Evolutionary conservation across 2,888 invertebrate species (phyloP), one percentile per base, ranked within the genome.

Genomic region (Cartodere bifasciata): DNA sequence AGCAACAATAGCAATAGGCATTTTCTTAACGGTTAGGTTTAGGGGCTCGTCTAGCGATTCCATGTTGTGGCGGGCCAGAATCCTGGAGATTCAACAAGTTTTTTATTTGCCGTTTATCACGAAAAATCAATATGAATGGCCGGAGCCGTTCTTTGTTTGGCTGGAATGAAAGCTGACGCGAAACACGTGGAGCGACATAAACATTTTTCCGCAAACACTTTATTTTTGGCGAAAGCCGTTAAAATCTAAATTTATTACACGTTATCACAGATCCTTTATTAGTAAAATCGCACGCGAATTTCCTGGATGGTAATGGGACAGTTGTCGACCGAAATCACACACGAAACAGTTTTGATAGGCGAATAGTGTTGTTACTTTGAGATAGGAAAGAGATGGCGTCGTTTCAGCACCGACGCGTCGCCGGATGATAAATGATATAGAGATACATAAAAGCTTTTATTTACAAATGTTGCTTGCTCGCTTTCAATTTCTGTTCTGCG

Each of bases 1-100:
- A 11, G 66, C 64, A 22, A 68, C 67, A 32, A 68, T 63, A 26
- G 67, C 68, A 31, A 68, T 63, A 28, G 67, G 67, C 51, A 62
- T 59, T 48, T 64, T 65, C 43, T 59, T 61, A 39, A 64, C 52
- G 35, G 63, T 63, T 42, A 65, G 50, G 53, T 65, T 64, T 42
- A 65, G 47, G 17, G 65, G 65, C 43, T 65, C 65, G 36, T 59
- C 58, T 29, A 46, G 45, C 31, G 37, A 39, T 47, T 64, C 64
- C 47, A 62, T 62, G 38, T 64, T 63, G 44, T 25, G 33, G 34
- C 36, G 36, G 33, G 34, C 31, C 24, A 34, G 29, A 36, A 37
- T 40, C 40, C 34, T 38, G 41, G 47, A 65, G 57, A 61, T 69
- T 70, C 58, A 71, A 60, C 58, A 70, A 61, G 60, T 60, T 61